A percentile compares a stretch with the other conserved stretches of the same genome.
These are phyloP conservation scores for Monochamus alternatus DNA, from an alignment of 2,888 invertebrate species.

Conservation along the genomic window DNA sequence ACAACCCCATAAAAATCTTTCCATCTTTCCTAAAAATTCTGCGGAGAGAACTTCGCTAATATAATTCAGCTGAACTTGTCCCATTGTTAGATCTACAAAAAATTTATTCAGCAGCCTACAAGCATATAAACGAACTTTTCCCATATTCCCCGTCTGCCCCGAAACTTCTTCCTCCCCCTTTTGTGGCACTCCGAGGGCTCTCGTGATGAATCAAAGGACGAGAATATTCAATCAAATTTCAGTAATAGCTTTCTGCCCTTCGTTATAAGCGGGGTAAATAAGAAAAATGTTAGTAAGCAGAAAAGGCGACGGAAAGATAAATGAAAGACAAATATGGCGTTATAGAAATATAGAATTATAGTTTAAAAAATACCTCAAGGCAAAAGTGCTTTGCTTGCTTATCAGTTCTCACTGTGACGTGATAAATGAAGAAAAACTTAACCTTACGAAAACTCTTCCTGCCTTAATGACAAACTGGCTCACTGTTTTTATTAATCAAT, in stretches of 20 bases:
- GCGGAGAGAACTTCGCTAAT: conserved; percentile 1
- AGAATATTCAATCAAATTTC: conserved; percentile 12
- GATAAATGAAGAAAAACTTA: too few relatives aligned
- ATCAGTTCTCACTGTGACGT: too few relatives aligned
- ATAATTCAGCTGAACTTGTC: not conserved
- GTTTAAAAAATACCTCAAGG: too few relatives aligned
- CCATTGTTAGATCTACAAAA: conserved; percentile 1
- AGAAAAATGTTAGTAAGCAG: conserved; percentile 1
- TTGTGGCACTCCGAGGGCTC: too few relatives aligned
- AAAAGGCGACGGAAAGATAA: not conserved
- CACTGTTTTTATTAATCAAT: too few relatives aligned
- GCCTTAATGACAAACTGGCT: too few relatives aligned
- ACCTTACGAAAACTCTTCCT: too few relatives aligned
- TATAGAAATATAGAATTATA: not conserved
- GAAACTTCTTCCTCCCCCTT: conserved; percentile 10
- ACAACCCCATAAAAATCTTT: too few relatives aligned
- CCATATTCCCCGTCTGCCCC: conserved; percentile 12
- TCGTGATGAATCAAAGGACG: conserved; percentile 1
- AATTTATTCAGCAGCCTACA: conserved; percentile 1
- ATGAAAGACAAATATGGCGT: conserved; percentile 2
- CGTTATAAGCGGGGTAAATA: not conserved
- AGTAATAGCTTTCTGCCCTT: conserved; percentile 9
- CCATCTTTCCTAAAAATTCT: not conserved
- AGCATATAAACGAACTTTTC: conserved; percentile 23
- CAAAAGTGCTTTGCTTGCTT: too few relatives aligned